phyloP scores from a whole-genome alignment of 2,888 invertebrate species.

The Mythimna vitellina region DNA sequence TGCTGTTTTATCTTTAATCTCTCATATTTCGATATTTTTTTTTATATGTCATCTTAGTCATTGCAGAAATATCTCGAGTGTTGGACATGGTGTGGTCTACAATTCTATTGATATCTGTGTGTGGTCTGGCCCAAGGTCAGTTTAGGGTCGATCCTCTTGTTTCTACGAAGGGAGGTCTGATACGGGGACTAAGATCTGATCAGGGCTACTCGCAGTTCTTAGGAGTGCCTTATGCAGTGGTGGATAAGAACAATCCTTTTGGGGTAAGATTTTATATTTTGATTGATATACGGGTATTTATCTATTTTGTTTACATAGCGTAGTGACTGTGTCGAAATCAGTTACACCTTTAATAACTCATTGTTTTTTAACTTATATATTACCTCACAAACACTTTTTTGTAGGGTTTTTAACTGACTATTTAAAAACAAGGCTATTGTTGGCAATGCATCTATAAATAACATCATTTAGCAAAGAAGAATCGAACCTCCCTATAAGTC shows the following conservation, averaged over 20 bases:
- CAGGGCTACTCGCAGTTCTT: conserved; percentile 63
- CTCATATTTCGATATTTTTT: not conserved
- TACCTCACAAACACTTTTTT: too few species aligned
- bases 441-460: too few species aligned
- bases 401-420: too few species aligned
- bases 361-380: too few species aligned
- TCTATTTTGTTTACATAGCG: not conserved
- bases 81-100: conserved; percentile 28
- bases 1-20: conserved; percentile 7
- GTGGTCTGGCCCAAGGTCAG: conserved; percentile 21
- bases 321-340: too few species aligned
- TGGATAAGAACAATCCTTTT: conserved; percentile 61
- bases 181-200: conserved; percentile 54
- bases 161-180: conserved; percentile 57
- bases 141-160: conserved; percentile 61
- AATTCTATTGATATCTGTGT: conserved; percentile 11
- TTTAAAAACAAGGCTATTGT: too few species aligned
- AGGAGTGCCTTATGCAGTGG: conserved; percentile 67
- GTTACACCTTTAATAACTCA: too few species aligned
- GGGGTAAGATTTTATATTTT: conserved; percentile 48
- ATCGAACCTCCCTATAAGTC: too few species aligned
- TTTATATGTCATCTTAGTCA: not conserved
- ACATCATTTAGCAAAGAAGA: too few species aligned
- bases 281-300: not conserved
- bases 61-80: not conserved